Conservation (phyloP, 2,888 invertebrate genomes). For the Trissolcus japonicus region DNA sequence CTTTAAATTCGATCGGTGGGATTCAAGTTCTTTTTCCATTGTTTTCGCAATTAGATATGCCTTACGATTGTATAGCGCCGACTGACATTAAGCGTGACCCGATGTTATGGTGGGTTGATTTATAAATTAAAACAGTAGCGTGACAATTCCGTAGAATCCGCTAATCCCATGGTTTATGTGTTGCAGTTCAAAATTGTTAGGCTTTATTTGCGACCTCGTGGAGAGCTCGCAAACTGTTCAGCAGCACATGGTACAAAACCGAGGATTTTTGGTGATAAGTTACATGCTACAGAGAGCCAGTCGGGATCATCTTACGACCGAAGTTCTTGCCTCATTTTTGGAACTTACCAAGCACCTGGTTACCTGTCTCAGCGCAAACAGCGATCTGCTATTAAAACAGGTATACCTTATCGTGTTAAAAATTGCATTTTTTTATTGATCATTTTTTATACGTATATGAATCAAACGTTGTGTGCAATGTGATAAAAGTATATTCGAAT, state of each 20-base stretch:
- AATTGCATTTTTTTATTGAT: not conserved
- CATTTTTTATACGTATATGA: no score
- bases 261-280: conserved; percentile 98
- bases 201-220: conserved; percentile 97
- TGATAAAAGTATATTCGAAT: not conserved
- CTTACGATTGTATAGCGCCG: conserved; percentile 87
- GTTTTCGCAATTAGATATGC: conserved; percentile 97
- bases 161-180: not conserved
- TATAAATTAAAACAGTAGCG: conserved; percentile 1
- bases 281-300: conserved; percentile 96
- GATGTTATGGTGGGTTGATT: conserved; percentile 85
- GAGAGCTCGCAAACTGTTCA: conserved; percentile 98
- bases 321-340: conserved; percentile 94
- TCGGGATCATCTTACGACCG: conserved; percentile 94
- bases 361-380: conserved; percentile 94
- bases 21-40: conserved; percentile 98
- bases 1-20: conserved; percentile 98
- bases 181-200: conserved; percentile 92
- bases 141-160: not conserved
- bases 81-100: conserved; percentile 91
- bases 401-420: conserved; percentile 77
- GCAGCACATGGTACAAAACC: conserved; percentile 99
- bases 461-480: no score
- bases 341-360: conserved; percentile 94
- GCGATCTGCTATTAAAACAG: conserved; percentile 93